Evolutionary conservation across 2,113 vertebrate genomes (phyloP), one percentile per base, ranked within the genome.

Genomic region (Coptodon bakossiorum): DNA sequence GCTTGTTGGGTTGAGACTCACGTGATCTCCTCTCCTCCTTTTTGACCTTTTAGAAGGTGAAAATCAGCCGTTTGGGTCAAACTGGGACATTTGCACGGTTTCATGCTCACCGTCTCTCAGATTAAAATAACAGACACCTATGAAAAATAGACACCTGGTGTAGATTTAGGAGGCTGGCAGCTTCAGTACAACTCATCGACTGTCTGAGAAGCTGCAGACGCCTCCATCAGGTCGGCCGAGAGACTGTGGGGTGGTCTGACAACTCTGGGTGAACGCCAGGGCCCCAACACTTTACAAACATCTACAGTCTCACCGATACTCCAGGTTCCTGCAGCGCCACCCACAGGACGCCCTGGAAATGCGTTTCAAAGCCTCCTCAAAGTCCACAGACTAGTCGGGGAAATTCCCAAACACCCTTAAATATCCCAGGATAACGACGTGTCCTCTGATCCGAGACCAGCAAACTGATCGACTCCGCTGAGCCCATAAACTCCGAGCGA

Each of bases 381-480:
- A 0, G 34, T 13, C 19, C 63, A 43, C 12, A 14, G 36, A 40
- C 19, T 12, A n/a, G 2, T 7, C 2, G 3, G 38, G 22, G 5
- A 10, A 73, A 73, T 43, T 43, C 22, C 38, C 38, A 27, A 43
- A 24, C 66, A 27, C 38, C 7, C 13, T 45, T 24, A 45, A 73
- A 27, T 73, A 73, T 73, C 0, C 66, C 7, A 4, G n/a, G n/a
- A 71, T 9, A 71, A 71, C 9, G 5, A 10, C 2, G 22, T 4
- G 38, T 45, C 38, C 38, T 45, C 40, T 27, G 38, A 43, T 71
- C n/a, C 2, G 1, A 12, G n/a, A 43, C 66, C 38, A 43, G 38
- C n/a, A 6, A 27, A 14, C 5, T 14, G 12, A 31, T 54, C 10
- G n/a, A 54, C 53, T 24, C n/a, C 53, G 24, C 53, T 56, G 11